phyloP scores from a whole-genome alignment of 1,140 invertebrate genomes.

The Orius laevigatus region DNA sequence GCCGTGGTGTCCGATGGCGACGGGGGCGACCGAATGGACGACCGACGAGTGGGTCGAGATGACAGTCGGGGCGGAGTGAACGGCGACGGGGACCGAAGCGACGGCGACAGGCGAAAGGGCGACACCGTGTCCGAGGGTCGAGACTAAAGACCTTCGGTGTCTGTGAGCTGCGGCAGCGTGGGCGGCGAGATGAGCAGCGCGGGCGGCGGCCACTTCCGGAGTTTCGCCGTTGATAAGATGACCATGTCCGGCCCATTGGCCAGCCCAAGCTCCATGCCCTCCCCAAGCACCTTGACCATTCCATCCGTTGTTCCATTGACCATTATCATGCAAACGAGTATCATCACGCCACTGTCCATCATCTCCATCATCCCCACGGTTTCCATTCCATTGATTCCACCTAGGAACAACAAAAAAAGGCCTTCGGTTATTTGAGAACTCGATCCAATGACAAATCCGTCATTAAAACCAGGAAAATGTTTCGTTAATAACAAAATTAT shows the following conservation, averaged over 20 bases:
- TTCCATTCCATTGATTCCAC: conserved; percentile 1
- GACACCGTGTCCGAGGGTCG: neutral
- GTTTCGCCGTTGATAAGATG: conserved; percentile 9
- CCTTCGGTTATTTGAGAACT: neutral
- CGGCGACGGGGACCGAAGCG: conserved; percentile 5
- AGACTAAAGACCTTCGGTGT: neutral
- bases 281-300: neutral
- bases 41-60: conserved; percentile 2
- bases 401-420: neutral
- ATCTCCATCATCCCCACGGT: neutral
- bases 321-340: neutral
- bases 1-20: conserved; percentile 5
- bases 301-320: conserved; percentile 2
- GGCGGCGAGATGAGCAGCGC: conserved; percentile 4
- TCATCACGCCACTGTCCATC: neutral
- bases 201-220: conserved; percentile 7
- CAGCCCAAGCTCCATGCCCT: neutral
- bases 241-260: neutral
- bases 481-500: too few relatives aligned
- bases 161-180: neutral
- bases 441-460: neutral
- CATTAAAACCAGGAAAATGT: neutral
- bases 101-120: neutral
- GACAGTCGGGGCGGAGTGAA: neutral
- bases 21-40: neutral